Evolutionary conservation across 2,888 invertebrate species (phyloP).

Genomic region (Argyresthia albistria): DNA sequence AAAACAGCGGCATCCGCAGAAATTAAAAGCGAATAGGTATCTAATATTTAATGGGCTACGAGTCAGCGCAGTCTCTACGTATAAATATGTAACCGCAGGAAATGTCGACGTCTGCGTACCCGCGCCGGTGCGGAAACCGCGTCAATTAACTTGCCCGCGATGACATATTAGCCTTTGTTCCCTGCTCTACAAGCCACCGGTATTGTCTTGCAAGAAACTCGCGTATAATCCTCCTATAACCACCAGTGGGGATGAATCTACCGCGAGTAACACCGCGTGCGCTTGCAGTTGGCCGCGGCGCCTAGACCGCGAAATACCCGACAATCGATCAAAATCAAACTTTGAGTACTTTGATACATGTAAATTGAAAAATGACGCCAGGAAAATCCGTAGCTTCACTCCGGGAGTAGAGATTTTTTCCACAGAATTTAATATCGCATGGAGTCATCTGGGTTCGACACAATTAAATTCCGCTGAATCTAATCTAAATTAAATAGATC

Average conservation of each 20-base stretch:
- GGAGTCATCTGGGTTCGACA: slow-evolving; percentile 48
- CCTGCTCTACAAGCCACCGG: slow-evolving; percentile 24
- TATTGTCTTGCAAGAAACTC: slow-evolving; percentile 45
- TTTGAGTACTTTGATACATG: background rate
- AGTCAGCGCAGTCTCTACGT: slow-evolving; percentile 30
- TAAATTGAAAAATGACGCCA: background rate
- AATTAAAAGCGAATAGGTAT: slow-evolving; percentile 27
- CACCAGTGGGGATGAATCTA: slow-evolving; percentile 12
- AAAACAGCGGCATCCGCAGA: slow-evolving; percentile 4
- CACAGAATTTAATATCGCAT: slow-evolving; percentile 39
- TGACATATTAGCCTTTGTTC: slow-evolving; percentile 72
- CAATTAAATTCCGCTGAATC: slow-evolving; percentile 51
- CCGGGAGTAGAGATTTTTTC: slow-evolving; percentile 3
- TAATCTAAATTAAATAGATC: slow-evolving; percentile 67
- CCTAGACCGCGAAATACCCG: slow-evolving; percentile 20
- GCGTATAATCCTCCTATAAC: slow-evolving; percentile 13
- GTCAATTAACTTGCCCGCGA: slow-evolving; percentile 67
- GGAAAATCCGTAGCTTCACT: background rate
- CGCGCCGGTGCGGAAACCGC: slow-evolving; percentile 64
- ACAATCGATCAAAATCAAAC: slow-evolving; percentile 14
- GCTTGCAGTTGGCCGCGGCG: background rate
- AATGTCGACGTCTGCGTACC: slow-evolving; percentile 63
- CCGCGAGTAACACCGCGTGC: background rate
- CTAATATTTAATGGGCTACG: slow-evolving; percentile 22
- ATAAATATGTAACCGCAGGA: slow-evolving; percentile 65